phyloP scores from a whole-genome alignment of 1,140 invertebrate genomes.

The Calephelis virginiensis region DNA sequence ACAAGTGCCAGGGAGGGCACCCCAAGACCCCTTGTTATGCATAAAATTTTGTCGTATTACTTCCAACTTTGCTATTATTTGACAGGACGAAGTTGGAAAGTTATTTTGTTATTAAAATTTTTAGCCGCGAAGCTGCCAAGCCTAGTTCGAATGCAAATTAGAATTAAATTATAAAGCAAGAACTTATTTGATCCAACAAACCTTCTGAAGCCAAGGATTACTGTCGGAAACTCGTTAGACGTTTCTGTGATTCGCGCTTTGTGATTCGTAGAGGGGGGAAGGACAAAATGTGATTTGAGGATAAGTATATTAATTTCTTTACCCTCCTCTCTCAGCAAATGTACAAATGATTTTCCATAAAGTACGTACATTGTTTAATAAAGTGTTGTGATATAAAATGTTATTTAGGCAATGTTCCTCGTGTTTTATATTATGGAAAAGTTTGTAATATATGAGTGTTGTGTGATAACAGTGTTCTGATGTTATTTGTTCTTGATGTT shows the following conservation, averaged over 20 bases:
- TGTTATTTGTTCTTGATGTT: background rate
- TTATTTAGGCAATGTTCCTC: conserved; percentile 10
- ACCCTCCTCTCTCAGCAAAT: conserved; percentile 9
- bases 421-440: background rate
- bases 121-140: conserved; percentile 50
- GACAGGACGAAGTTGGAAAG: conserved; percentile 69
- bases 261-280: conserved; percentile 33
- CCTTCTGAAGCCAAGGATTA: conserved; percentile 63
- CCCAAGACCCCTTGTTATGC: conserved; percentile 67
- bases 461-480: background rate
- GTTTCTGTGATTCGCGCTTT: conserved; percentile 42
- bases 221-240: conserved; percentile 55
- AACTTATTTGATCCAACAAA: conserved; percentile 70
- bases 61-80: conserved; percentile 74
- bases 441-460: conserved; percentile 2
- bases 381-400: conserved; percentile 15
- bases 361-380: conserved; percentile 16
- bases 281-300: conserved; percentile 43
- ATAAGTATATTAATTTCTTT: conserved; percentile 30
- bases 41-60: conserved; percentile 77
- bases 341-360: conserved; percentile 16
- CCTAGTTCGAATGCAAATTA: conserved; percentile 68
- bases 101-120: conserved; percentile 78
- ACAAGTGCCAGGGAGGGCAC: conserved; percentile 52
- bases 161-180: conserved; percentile 70